These are phyloP conservation scores for Ctenochaetus hawaiiensis DNA, from an alignment of 2,797 vertebrate genomes.

Conservation along the genomic window DNA sequence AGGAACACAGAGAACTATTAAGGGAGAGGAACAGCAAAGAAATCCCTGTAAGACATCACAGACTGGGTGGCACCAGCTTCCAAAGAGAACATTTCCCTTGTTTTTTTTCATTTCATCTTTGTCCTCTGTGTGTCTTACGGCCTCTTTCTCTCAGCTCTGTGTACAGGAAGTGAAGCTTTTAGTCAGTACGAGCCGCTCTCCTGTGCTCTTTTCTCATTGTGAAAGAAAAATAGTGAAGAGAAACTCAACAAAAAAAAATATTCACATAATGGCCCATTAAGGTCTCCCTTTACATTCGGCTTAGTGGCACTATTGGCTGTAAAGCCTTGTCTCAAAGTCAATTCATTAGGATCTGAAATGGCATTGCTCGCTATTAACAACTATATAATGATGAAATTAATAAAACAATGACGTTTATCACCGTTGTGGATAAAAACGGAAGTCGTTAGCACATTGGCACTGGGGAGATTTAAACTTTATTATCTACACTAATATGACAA, in stretches of 20 bases:
- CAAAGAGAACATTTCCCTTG: conserved; percentile 18
- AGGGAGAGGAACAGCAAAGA: background rate
- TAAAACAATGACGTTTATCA: conserved; percentile 44
- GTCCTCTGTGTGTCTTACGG: conserved; percentile 8
- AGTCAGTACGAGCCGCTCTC: conserved; percentile 16
- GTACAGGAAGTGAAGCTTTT: background rate
- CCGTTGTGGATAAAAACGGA: conserved; percentile 4
- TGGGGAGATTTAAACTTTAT: conserved; percentile 30
- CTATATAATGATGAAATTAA: conserved; percentile 44
- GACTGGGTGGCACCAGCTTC: conserved; percentile 10
- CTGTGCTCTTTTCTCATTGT: background rate
- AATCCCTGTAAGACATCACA: conserved; percentile 2
- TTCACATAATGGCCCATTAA: conserved; percentile 43
- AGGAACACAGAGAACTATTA: conserved; percentile 12
- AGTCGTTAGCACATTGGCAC: conserved; percentile 16
- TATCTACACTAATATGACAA: conserved; percentile 18
- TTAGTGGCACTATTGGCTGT: conserved; percentile 23
- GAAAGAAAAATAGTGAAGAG: conserved; percentile 15
- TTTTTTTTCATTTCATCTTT: conserved; percentile 10
- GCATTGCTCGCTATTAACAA: conserved; percentile 42
- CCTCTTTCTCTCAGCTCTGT: conserved; percentile 3
- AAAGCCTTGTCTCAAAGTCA: conserved; percentile 19
- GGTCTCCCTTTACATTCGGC: conserved; percentile 26
- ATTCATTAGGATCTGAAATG: conserved; percentile 48
- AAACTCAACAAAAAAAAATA: conserved; percentile 18